These are phyloP conservation scores for Chromis chromis DNA, from an alignment of 2,797 vertebrate species.

Conservation along the genomic window DNA sequence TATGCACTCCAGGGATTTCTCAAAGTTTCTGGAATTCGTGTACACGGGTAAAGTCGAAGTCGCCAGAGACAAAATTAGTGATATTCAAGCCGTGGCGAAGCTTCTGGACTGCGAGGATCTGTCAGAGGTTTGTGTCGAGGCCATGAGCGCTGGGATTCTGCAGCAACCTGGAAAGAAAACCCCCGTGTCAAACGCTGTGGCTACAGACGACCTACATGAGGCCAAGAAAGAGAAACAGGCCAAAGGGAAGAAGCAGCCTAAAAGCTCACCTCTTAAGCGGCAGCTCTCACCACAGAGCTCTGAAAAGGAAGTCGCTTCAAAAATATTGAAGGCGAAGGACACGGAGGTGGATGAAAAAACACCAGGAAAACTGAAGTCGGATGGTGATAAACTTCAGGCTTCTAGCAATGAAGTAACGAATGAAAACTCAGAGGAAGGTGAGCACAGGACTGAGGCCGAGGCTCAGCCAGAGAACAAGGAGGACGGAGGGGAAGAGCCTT, in stretches of 20 bases:
- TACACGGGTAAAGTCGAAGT: slow-evolving; percentile 92
- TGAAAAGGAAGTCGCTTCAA: slow-evolving; percentile 45
- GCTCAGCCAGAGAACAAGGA: slow-evolving; percentile 22
- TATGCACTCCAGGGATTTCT: slow-evolving; percentile 87
- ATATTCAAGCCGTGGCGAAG: slow-evolving; percentile 87
- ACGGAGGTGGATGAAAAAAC: slow-evolving; percentile 63
- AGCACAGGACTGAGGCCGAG: slow-evolving; percentile 25
- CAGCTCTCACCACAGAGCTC: slow-evolving; percentile 62
- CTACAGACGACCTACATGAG: slow-evolving; percentile 1
- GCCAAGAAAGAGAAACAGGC: background rate
- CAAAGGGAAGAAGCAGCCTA: slow-evolving; percentile 37
- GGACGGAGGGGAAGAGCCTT: slow-evolving; percentile 16
- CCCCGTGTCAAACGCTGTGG: background rate
- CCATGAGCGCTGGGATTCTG: slow-evolving; percentile 44
- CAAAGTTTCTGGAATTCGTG: slow-evolving; percentile 92
- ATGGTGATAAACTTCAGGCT: slow-evolving; percentile 80
- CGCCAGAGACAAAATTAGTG: slow-evolving; percentile 84
- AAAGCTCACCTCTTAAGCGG: slow-evolving; percentile 31
- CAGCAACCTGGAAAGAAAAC: slow-evolving; percentile 20
- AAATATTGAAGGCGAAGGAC: slow-evolving; percentile 25
- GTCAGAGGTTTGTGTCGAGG: slow-evolving; percentile 86
- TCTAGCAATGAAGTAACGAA: background rate
- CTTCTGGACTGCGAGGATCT: slow-evolving; percentile 91
- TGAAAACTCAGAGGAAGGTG: slow-evolving; percentile 9
- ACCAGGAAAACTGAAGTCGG: slow-evolving; percentile 81